Evolutionary conservation across 1,140 invertebrate genomes (phyloP), one percentile per base, ranked within the genome.

Genomic region (Panagrolaimus sp.): DNA sequence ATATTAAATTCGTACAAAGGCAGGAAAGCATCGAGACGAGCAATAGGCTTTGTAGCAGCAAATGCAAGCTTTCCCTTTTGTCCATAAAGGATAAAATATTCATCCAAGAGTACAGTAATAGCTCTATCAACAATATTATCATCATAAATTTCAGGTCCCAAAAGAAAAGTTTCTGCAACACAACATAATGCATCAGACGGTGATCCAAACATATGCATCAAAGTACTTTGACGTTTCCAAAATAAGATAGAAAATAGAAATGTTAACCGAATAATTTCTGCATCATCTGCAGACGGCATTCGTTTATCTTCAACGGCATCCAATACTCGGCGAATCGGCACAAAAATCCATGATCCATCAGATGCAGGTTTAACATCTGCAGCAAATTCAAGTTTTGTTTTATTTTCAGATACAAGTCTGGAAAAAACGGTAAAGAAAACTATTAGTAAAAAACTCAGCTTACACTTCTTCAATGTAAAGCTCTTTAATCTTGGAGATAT

Each of bases 281-380:
- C 52, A 26, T 58, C 52, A 58, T 58, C 52, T 12, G 52, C 52
- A 12, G 52, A 26, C 15, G 52, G 52, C 8, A 17, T 1, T n/a
- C 52, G 52, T 26, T 28, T n/a, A 28, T 58, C 52, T 26, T 58
- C 52, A 4, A 58, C 52, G 3, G 52, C 52, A 58, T 58, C 52
- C 12, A 58, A 28, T 21, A 58, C 52, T 12, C 52, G 52, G 14
- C 52, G 52, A 17, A 58, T 58, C 5, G 52, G 52, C 2, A 58
- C 52, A 21, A 58, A 24, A 10, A 58, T 58, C 52, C 52, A 58
- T n/a, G 52, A 58, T 26, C 52, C 52, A 58, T 58, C 52, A 21
- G 52, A 21, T 2, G 28, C 52, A 21, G 52, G 52, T 4, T 58
- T 58, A 12, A 58, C 52, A 58, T 58, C 52, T 26, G 15, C 12